A percentile compares a stretch with the other conserved stretches of the same genome.
Conservation (phyloP, 2,797 vertebrate species). For the Sebastes steindachneri region DNA sequence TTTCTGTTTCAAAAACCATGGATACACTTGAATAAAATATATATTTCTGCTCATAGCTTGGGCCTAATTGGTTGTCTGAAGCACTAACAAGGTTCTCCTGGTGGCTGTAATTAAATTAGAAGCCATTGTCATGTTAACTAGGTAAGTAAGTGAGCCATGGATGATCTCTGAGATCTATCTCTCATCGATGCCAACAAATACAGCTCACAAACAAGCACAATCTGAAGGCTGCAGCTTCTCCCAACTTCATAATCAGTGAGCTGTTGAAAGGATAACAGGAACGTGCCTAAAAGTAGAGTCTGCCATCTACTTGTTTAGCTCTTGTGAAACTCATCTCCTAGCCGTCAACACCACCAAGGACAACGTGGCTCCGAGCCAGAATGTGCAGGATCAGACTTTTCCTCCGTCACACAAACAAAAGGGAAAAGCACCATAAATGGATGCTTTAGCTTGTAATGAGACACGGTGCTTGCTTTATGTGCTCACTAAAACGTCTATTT, state of each 20-base stretch:
- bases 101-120: slow-evolving; percentile 63
- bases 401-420: slow-evolving; percentile 9
- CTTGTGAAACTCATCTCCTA: slow-evolving; percentile 26
- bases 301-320: slow-evolving; percentile 20
- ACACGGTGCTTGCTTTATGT: neutral
- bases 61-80: slow-evolving; percentile 59
- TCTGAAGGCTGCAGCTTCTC: slow-evolving; percentile 1
- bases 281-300: slow-evolving; percentile 39
- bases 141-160: slow-evolving; percentile 49
- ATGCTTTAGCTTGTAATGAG: slow-evolving; percentile 25
- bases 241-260: slow-evolving; percentile 12
- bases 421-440: slow-evolving; percentile 13
- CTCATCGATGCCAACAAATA: neutral
- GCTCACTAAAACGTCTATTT: slow-evolving; percentile 36
- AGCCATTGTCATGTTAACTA: slow-evolving; percentile 68
- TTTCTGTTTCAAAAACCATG: slow-evolving; percentile 63
- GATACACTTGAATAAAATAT: slow-evolving; percentile 58
- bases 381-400: slow-evolving; percentile 32
- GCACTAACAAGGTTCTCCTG: slow-evolving; percentile 54
- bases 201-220: slow-evolving; percentile 8
- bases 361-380: slow-evolving; percentile 33
- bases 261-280: slow-evolving; percentile 43
- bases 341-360: slow-evolving; percentile 20
- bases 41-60: slow-evolving; percentile 34
- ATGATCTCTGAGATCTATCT: slow-evolving; percentile 37